These are phyloP conservation scores for Clusia tigrina DNA, from an alignment of 2,888 invertebrate genomes.

Conservation along the genomic window DNA sequence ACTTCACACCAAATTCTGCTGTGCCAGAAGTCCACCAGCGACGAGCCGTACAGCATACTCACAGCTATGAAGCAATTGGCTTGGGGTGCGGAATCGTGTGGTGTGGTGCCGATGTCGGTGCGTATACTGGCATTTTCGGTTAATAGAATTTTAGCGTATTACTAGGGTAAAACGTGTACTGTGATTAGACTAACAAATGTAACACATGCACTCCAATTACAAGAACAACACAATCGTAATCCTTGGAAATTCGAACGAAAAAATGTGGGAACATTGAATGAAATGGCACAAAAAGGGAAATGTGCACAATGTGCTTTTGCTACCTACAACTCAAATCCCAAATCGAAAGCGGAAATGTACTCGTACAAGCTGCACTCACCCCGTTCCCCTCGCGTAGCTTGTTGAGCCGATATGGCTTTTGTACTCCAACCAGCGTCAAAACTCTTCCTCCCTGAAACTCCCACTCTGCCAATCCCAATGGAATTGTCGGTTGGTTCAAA, in stretches of 20 bases:
- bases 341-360: neutral
- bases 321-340: neutral
- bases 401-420: no score
- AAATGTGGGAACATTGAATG: no score
- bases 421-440: no score
- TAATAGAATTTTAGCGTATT: slow-evolving; percentile 17
- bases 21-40: no score
- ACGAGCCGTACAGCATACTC: no score
- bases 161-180: neutral
- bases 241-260: no score
- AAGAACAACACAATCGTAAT: neutral
- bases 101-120: neutral
- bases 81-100: neutral
- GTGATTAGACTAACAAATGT: slow-evolving; percentile 8
- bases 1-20: no score
- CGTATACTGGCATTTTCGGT: slow-evolving; percentile 14
- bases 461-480: no score
- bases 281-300: no score
- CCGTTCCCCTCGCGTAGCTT: neutral
- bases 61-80: no score
- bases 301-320: neutral
- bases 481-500: neutral
- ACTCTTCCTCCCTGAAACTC: no score
- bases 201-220: neutral
- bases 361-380: neutral